These are phyloP conservation scores for Venusia cambrica DNA, from an alignment of 2,888 invertebrate species.

Conservation along the genomic window DNA sequence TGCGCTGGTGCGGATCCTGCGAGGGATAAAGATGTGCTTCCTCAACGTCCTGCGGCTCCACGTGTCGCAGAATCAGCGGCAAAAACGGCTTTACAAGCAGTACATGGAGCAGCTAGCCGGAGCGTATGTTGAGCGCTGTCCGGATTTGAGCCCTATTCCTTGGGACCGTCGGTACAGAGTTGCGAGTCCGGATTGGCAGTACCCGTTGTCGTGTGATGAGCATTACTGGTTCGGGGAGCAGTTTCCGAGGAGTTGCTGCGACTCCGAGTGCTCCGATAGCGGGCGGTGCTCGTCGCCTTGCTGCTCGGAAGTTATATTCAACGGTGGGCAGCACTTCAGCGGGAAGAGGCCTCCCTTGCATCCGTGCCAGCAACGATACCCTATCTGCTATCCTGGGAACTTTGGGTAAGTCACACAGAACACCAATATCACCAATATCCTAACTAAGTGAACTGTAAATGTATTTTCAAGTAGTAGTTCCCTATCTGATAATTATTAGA, in stretches of 20 bases:
- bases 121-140: constrained; percentile 67
- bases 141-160: constrained; percentile 53
- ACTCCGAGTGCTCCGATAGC: constrained; percentile 65
- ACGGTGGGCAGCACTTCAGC: constrained; percentile 72
- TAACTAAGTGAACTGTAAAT: too few relatives aligned
- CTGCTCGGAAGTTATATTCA: constrained; percentile 77
- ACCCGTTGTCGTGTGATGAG: constrained; percentile 57
- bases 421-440: too few relatives aligned
- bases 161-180: constrained; percentile 55
- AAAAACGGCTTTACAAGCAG: constrained; percentile 74
- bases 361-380: constrained; percentile 51
- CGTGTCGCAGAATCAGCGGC: constrained; percentile 73
- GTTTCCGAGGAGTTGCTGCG: constrained; percentile 53
- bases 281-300: constrained; percentile 73
- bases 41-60: constrained; percentile 79
- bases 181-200: constrained; percentile 61
- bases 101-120: constrained; percentile 74
- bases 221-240: constrained; percentile 54
- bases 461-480: too few relatives aligned
- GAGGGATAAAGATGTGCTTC: constrained; percentile 75
- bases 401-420: constrained; percentile 77
- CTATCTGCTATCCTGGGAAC: constrained; percentile 69
- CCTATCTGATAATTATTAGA: too few relatives aligned
- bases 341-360: constrained; percentile 55
- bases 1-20: constrained; percentile 41